These are phyloP conservation scores for Tragelaphus scriptus DNA, from an alignment of 2,113 vertebrate species.

Conservation along the genomic window DNA sequence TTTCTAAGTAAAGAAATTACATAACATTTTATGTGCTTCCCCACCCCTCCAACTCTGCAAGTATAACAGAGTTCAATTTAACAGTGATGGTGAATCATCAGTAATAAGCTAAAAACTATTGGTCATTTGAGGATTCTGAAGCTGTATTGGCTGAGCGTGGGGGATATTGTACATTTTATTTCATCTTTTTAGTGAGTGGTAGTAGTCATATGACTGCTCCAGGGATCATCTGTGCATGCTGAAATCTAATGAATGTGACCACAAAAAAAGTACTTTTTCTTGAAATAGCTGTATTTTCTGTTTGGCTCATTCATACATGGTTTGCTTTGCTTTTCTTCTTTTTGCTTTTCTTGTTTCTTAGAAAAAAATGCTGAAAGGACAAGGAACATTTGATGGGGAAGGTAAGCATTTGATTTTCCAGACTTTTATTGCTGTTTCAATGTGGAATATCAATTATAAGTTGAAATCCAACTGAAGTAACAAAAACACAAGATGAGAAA, in stretches of 20 bases:
- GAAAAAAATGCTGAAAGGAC: slow-evolving; percentile 87
- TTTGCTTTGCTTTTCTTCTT: slow-evolving; percentile 28
- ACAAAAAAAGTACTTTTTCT: slow-evolving; percentile 10
- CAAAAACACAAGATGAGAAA: slow-evolving; percentile 33
- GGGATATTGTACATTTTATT: neutral
- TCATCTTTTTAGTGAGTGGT: neutral
- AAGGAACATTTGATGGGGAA: slow-evolving; percentile 93
- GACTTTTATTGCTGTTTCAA: slow-evolving; percentile 43
- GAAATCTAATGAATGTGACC: neutral
- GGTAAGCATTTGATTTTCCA: slow-evolving; percentile 83
- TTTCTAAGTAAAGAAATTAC: neutral
- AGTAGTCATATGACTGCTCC: neutral
- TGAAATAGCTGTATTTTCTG: slow-evolving; percentile 23
- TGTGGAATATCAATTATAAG: slow-evolving; percentile 62
- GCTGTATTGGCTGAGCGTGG: rapidly evolving
- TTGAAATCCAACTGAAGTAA: slow-evolving; percentile 25
- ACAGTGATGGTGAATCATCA: neutral
- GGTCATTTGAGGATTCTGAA: neutral
- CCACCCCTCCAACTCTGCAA: neutral
- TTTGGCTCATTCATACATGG: slow-evolving; percentile 54
- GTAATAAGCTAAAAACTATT: neutral
- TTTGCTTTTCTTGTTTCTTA: slow-evolving; percentile 52
- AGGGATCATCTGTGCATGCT: neutral
- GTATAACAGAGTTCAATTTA: neutral
- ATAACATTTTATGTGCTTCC: neutral